phyloP scores from a whole-genome alignment of 2,113 vertebrate species.

The Pteruthius melanotis region DNA sequence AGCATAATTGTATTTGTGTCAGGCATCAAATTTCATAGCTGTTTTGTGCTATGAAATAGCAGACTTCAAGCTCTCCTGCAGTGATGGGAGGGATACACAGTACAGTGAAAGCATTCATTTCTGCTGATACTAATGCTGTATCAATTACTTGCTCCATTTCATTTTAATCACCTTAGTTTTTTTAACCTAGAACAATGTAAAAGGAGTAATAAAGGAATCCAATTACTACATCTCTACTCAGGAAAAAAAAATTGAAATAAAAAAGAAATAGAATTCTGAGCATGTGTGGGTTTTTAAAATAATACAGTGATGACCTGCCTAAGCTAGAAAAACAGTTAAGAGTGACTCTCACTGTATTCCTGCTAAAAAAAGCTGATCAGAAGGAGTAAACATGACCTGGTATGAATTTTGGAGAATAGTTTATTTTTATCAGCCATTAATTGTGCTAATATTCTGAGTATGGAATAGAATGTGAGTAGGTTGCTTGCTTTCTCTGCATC shows the following conservation, averaged over 20 bases:
- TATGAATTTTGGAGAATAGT: not conserved
- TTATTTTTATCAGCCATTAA: not conserved
- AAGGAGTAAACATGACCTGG: not conserved
- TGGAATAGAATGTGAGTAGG: not conserved
- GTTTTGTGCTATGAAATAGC: not conserved
- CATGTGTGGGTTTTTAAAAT: not conserved
- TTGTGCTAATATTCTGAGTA: not conserved
- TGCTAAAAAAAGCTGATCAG: not conserved
- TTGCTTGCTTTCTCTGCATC: not conserved
- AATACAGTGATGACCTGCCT: not conserved
- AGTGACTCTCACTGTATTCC: not conserved
- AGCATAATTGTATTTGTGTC: not conserved
- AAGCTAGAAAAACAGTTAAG: not conserved
- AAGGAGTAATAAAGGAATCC: constrained; percentile 18
- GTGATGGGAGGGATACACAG: not conserved
- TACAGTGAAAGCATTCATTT: not conserved
- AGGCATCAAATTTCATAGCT: not conserved
- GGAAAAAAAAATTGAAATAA: not conserved
- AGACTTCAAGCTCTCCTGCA: not conserved
- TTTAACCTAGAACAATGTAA: not conserved
- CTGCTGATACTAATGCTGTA: constrained; percentile 6
- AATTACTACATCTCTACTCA: not conserved
- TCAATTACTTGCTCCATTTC: constrained; percentile 52
- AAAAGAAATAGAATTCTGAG: not conserved
- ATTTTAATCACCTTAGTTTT: constrained; percentile 36